phyloP scores from a whole-genome alignment of 1,140 invertebrate species.

The Hylyphantes graminicola region DNA sequence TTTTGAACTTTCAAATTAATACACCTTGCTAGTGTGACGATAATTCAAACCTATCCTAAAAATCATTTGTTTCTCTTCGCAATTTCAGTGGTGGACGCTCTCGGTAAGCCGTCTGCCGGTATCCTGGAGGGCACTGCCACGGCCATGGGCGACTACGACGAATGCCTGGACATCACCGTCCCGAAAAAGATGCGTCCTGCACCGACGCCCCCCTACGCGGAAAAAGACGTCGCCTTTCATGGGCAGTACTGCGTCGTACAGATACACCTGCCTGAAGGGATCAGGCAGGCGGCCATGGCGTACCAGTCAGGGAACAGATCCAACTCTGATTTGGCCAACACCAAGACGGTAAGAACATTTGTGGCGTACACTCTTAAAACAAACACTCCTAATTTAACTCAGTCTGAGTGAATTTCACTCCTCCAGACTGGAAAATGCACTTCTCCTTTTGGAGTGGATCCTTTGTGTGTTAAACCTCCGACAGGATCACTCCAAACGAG shows the following conservation, averaged over 20 bases:
- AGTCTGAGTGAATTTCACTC: too few species aligned
- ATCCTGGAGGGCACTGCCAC: conserved; percentile 61
- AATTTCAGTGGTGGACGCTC: conserved; percentile 63
- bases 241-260: conserved; percentile 58
- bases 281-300: conserved; percentile 48
- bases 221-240: conserved; percentile 10
- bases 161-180: conserved; percentile 58
- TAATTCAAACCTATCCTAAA: too few species aligned
- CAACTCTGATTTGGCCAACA: conserved; percentile 37
- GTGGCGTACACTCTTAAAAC: too few species aligned
- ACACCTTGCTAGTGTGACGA: too few species aligned
- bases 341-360: conserved; percentile 43
- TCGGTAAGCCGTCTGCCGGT: conserved; percentile 63
- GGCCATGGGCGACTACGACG: conserved; percentile 61
- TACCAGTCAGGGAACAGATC: conserved; percentile 50
- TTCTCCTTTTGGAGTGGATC: too few species aligned
- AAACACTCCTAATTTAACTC: too few species aligned
- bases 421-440: too few species aligned
- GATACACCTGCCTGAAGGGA: conserved; percentile 31
- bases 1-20: too few species aligned
- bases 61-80: conserved; percentile 3
- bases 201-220: conserved; percentile 18
- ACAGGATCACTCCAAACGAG: too few species aligned
- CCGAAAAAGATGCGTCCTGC: conserved; percentile 13
- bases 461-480: too few species aligned